Percentiles rank a stretch among this genome's conserved stretches.
Evolutionary conservation across 2,888 invertebrate species (phyloP).

Genomic region (Seira sanloemensis): DNA sequence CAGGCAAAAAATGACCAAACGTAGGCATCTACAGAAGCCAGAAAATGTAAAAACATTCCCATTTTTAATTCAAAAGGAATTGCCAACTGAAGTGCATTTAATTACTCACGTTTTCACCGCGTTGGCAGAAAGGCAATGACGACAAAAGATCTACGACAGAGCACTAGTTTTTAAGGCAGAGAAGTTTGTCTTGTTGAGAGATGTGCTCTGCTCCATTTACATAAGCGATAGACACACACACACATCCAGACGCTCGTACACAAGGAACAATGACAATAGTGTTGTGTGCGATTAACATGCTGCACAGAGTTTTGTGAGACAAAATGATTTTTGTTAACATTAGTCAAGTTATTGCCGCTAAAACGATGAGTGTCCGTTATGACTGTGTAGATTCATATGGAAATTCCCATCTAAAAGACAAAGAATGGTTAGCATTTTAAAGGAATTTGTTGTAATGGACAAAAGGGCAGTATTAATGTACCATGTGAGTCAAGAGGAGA

Average conservation of each 20-base stretch:
- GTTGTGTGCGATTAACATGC: background rate
- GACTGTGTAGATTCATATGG: constrained; percentile 68
- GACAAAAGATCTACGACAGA: background rate
- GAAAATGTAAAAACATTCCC: background rate
- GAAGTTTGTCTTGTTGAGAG: background rate
- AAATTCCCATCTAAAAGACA: constrained; percentile 69
- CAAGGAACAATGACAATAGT: background rate
- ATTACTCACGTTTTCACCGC: background rate
- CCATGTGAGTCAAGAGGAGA: no score
- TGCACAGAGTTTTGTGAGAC: no score
- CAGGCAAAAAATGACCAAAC: background rate
- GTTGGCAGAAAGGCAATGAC: no score
- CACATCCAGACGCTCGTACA: background rate
- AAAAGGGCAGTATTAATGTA: no score
- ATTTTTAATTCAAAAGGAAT: no score
- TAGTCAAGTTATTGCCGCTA: constrained; percentile 41
- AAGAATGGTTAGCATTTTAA: background rate
- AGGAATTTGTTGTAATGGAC: no score
- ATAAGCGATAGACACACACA: background rate
- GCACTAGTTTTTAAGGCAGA: background rate
- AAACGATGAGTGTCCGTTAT: constrained; percentile 67
- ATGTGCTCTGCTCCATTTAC: background rate
- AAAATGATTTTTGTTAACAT: background rate
- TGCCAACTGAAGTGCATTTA: background rate
- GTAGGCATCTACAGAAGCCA: background rate